Evolutionary conservation across 2,888 invertebrate species (phyloP), one percentile per base, ranked within the genome.

Genomic region (Griposia aprilina): DNA sequence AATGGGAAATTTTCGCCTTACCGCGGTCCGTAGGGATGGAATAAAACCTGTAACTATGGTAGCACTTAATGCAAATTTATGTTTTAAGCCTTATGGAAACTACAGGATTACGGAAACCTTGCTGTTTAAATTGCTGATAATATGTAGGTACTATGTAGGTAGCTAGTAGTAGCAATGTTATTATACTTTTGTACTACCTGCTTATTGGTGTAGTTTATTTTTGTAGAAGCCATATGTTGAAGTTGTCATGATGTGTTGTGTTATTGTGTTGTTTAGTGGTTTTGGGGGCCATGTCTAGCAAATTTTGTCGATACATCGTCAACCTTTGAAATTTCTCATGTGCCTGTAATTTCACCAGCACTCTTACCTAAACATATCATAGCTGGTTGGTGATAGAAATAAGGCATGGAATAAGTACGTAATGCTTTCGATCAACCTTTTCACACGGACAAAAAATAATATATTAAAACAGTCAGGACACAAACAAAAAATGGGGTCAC

Each of bases 1-100:
- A 92, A 91, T 92, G 93, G 93, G 90, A 93, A 80, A 94, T 93
- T 93, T 93, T 90, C 82, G 89, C 90, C 85, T 90, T 85, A 78
- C 86, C 85, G 87, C 89, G 88, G 89, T 84, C 87, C 82, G 79
- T 85, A 88, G 89, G 90, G 91, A 83, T 89, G 89, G 81, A 77
- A 90, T 83, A 83, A 89, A 83, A 88, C 80, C 76, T 83, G 74
- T 81, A 82, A 87, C 87, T 82, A 85, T 80, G 65, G 71, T 63
- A 65, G 57, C 67, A 52, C 62, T 82, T 88, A 86, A 86, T 88
- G 87, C 81, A 78, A 84, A 87, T 85, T 77, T 85, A 81, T 83
- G 76, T 80, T 80, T 72, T 79, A 83, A 83, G 80, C 67, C 59
- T 41, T 67, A 69, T 57, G 66, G 50, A 63, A 83, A 76, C 57